Conservation (phyloP, 35 echinoderm and acorn worm genomes). For the Apostichopus japonicus region DNA sequence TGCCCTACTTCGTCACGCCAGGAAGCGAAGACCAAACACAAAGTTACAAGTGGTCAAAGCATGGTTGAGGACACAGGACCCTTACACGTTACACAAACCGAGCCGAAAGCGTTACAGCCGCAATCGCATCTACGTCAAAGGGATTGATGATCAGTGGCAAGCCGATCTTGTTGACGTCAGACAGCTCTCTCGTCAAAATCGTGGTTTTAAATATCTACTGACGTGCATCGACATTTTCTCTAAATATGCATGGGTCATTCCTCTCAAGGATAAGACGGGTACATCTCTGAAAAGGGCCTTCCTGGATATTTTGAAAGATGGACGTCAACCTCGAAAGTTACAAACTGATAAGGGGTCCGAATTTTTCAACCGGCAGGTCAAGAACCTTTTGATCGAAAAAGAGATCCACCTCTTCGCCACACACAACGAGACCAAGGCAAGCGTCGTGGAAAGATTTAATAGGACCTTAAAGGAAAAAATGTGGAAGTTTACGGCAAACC, state of each 20-base stretch:
- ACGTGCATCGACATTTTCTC: conserved; percentile 62
- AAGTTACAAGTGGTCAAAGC: background rate
- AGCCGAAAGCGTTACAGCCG: too few species aligned
- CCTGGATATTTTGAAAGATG: conserved; percentile 4
- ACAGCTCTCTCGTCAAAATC: conserved; percentile 24
- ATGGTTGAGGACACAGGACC: conserved; percentile 60
- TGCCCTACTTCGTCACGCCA: background rate
- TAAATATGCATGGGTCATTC: conserved; percentile 36
- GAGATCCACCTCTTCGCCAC: conserved; percentile 75
- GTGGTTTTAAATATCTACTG: conserved; percentile 26
- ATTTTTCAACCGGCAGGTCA: conserved; percentile 35
- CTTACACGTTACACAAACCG: conserved; percentile 71
- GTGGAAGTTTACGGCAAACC: conserved; percentile 54
- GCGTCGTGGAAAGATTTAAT: conserved; percentile 72
- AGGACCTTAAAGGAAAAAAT: conserved; percentile 65
- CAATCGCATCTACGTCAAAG: conserved; percentile 12
- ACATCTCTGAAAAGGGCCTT: background rate
- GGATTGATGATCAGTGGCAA: conserved; percentile 76
- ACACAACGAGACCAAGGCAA: conserved; percentile 78
- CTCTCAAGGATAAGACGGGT: conserved; percentile 2
- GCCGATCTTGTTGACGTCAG: conserved; percentile 64
- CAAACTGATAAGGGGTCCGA: conserved; percentile 69
- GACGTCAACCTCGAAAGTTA: conserved; percentile 12
- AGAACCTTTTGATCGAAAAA: conserved; percentile 16
- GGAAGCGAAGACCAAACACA: background rate